Evolutionary conservation across 2,797 vertebrate species (phyloP), one percentile per base, ranked within the genome.

Genomic region (Alcedo atthis): DNA sequence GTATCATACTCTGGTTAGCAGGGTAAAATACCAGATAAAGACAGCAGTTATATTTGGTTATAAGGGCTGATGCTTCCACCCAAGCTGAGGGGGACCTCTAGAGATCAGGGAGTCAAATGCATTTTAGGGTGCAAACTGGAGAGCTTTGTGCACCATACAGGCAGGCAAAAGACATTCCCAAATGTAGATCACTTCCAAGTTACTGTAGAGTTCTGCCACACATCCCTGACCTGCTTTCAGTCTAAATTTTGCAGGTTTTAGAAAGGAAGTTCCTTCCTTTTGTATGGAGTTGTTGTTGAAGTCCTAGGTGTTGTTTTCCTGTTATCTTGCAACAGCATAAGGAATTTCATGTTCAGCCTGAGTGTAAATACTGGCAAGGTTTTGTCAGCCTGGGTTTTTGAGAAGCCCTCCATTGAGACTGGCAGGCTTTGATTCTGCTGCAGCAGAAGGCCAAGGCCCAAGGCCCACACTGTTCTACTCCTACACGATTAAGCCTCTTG

Each of bases 301-400:
- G 40, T 59, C 80, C 30, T 75, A 46, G 19, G 10, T 1, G 5
- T 57, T 62, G 20, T 68, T 82, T 93, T 51, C 5, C 10, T 66
- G 7, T 70, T 82, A 25, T 18, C 28, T 69, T 70, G 19, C 19
- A 82, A 13, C 26, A 77, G 25, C 26, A 17, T 18, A 63, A 91
- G 25, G 8, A 25, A 40, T 62, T 16, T 28, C 4, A 76, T 62
- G 40, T 43, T 80, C 30, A 69, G 8, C 12, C 24, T 25, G 13
- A 76, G 15, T 49, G 15, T 54, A 53, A 83, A 67, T 55, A 46
- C 32, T 55, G 6, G 13, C 7, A 63, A 70, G 40, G 43, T 58
- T 35, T 35, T 75, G 24, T 73, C 53, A 77, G 57, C 25, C 40
- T 68, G 42, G 40, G 63, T 85, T 92, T 88, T 83, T 48, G 30